Evolutionary conservation across 2,888 invertebrate species (phyloP).

Genomic region (Lordiphosa andalusiaca): DNA sequence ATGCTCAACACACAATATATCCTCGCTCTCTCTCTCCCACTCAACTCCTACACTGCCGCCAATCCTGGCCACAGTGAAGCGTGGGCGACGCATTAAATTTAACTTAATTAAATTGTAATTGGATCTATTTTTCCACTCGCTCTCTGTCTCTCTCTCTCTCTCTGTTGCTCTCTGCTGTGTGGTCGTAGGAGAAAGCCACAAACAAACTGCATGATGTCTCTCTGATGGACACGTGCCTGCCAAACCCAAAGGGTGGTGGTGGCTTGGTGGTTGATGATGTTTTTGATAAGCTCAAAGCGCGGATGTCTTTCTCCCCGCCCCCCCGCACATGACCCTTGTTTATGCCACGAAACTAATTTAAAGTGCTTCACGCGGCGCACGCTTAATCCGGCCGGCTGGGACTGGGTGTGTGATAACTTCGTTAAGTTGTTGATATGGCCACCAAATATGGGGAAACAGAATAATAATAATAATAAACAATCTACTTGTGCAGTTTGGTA

Average conservation of each 20-base stretch:
- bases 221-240: slow-evolving; percentile 2
- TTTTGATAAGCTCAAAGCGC: slow-evolving; percentile 32
- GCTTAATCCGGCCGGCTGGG: slow-evolving; percentile 45
- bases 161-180: background rate
- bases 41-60: background rate
- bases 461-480: slow-evolving; percentile 55
- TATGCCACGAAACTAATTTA: slow-evolving; percentile 73
- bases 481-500: slow-evolving; percentile 48
- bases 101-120: slow-evolving; percentile 71
- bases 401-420: slow-evolving; percentile 58
- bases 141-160: slow-evolving; percentile 15
- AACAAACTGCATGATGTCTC: slow-evolving; percentile 2
- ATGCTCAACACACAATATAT: background rate
- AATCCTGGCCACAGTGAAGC: background rate
- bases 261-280: slow-evolving; percentile 13
- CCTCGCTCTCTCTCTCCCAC: background rate
- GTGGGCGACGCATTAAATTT: slow-evolving; percentile 38
- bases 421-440: slow-evolving; percentile 61
- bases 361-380: slow-evolving; percentile 69
- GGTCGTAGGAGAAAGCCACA: background rate
- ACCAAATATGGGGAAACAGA: slow-evolving; percentile 28
- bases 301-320: slow-evolving; percentile 16
- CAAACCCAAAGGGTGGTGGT: background rate
- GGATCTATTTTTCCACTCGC: slow-evolving; percentile 48
- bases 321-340: slow-evolving; percentile 41